Percentiles rank a stretch among this genome's conserved stretches.
These are phyloP conservation scores for Papilio gigon DNA, from an alignment of 2,888 invertebrate genomes.

Conservation along the genomic window DNA sequence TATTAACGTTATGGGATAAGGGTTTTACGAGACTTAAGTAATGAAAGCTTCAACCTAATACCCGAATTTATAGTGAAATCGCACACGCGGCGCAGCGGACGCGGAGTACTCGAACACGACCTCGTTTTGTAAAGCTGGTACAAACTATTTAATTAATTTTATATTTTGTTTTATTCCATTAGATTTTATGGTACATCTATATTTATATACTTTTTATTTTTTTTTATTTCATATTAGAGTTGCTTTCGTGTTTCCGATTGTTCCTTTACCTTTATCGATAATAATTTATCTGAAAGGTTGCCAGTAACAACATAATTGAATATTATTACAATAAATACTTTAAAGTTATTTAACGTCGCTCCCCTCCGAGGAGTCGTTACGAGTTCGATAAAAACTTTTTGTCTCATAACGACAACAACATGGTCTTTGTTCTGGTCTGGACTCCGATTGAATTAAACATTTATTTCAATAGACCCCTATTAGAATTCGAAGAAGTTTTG, in stretches of 20 bases:
- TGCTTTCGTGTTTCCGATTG: not conserved
- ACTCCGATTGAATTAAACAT: constrained; percentile 80
- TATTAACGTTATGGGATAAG: constrained; percentile 83
- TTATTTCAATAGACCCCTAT: constrained; percentile 79
- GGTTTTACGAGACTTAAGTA: constrained; percentile 82
- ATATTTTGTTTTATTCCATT: not conserved
- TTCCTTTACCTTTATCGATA: constrained; percentile 2
- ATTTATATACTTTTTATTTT: not conserved
- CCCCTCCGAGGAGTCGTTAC: constrained; percentile 52
- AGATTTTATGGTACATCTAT: not conserved
- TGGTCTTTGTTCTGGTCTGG: constrained; percentile 76
- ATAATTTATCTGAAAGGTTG: not conserved
- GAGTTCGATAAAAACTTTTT: constrained; percentile 71
- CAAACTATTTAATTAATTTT: constrained; percentile 31
- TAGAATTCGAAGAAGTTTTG: constrained; percentile 70
- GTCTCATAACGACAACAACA: constrained; percentile 76
- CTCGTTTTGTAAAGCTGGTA: constrained; percentile 38
- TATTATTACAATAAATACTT: constrained; percentile 42
- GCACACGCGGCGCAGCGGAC: constrained; percentile 65
- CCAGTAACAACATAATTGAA: constrained; percentile 39
- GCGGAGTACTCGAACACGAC: constrained; percentile 30
- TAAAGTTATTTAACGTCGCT: constrained; percentile 58
- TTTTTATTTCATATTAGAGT: too few species aligned
- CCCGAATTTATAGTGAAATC: constrained; percentile 77
- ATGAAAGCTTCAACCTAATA: constrained; percentile 80